phyloP scores from a whole-genome alignment of 2,888 invertebrate species.

The Patella depressa region DNA sequence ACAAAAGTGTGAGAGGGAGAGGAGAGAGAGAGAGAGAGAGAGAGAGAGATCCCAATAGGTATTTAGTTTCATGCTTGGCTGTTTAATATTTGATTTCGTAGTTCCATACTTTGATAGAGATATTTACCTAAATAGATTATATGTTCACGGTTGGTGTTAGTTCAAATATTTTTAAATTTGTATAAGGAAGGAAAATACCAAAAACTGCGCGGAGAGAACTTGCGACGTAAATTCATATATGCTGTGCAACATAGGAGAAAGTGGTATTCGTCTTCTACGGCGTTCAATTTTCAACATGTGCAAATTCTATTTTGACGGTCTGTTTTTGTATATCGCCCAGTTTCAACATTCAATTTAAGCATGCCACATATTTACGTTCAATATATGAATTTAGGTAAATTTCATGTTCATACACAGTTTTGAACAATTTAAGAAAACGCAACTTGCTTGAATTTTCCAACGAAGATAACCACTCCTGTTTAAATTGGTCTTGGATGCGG shows the following conservation, averaged over 20 bases:
- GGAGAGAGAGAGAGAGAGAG: no score
- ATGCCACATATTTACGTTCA: background rate
- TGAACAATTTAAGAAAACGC: background rate
- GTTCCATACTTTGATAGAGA: background rate
- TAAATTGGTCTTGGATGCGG: background rate
- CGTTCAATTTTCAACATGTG: background rate
- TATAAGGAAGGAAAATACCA: background rate
- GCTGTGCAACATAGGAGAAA: background rate
- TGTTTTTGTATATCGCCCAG: conserved; percentile 8
- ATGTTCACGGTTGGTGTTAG: background rate
- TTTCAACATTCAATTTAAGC: background rate
- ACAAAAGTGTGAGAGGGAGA: no score
- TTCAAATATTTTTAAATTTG: background rate
- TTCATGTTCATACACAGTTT: background rate
- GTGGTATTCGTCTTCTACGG: background rate
- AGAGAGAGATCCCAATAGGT: no score
- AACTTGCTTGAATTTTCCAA: background rate
- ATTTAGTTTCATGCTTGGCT: no score
- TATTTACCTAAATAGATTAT: background rate
- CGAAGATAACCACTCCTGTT: background rate
- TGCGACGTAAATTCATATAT: background rate
- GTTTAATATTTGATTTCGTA: background rate
- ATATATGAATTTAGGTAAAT: background rate
- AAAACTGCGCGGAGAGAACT: no score
- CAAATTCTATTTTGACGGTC: background rate